These are phyloP conservation scores for Polymixis lichenea DNA, from an alignment of 2,888 invertebrate genomes.

Conservation along the genomic window DNA sequence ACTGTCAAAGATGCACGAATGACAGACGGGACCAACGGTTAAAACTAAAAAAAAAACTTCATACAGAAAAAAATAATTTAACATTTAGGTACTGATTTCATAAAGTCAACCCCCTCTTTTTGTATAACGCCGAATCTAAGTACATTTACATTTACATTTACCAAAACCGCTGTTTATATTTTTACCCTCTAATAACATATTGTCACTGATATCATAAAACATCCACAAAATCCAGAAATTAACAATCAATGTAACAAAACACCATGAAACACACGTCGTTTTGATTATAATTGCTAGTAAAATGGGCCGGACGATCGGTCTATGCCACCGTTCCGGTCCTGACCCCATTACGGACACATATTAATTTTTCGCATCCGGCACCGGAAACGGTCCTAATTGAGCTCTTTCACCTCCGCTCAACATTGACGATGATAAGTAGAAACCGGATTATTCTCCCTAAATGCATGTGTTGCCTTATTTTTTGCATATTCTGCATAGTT, in stretches of 20 bases:
- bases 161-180: background rate
- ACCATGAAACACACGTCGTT: slow-evolving; percentile 60
- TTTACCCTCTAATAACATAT: background rate
- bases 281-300: slow-evolving; percentile 72
- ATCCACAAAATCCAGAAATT: background rate
- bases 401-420: slow-evolving; percentile 72
- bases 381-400: slow-evolving; percentile 78
- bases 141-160: background rate
- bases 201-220: background rate
- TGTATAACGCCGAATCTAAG: too few species aligned
- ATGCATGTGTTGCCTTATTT: slow-evolving; percentile 21
- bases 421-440: slow-evolving; percentile 56
- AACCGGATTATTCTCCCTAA: slow-evolving; percentile 39
- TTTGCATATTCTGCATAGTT: background rate
- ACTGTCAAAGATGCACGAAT: too few species aligned
- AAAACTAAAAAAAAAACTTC: too few species aligned
- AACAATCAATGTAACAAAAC: slow-evolving; percentile 29
- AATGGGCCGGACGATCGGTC: slow-evolving; percentile 74
- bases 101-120: background rate
- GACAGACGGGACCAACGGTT: too few species aligned
- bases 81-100: too few species aligned
- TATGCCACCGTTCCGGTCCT: slow-evolving; percentile 73
- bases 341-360: slow-evolving; percentile 79
- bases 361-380: slow-evolving; percentile 86
- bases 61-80: too few species aligned